Evolutionary conservation across 2,113 vertebrate genomes (phyloP), one percentile per base, ranked within the genome.

Genomic region (Uria lomvia): DNA sequence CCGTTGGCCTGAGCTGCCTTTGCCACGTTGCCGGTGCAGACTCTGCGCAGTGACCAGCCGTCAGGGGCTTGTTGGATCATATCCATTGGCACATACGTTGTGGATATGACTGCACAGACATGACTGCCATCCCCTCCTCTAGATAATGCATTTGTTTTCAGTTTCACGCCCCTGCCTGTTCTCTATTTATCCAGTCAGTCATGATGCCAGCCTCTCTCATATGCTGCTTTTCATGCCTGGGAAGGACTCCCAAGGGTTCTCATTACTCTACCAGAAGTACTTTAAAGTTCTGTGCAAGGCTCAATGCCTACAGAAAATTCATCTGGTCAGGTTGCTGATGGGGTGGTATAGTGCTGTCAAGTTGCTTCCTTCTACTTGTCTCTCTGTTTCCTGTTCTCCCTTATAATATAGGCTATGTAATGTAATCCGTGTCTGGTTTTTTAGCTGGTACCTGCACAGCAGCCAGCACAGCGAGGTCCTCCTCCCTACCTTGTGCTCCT

Each of bases 51-150:
- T 50, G 34, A 78, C 58, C 60, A 68, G 5, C 16, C 62, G 24
- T 14, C 22, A 38, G 12, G 49, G 34, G 13, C 23, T 60, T 60
- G 58, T 24, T 40, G 36, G 15, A 38, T 62, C 16, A 12, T 40
- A 62, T 40, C 24, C n/a, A 62, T 8, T 40, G 12, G 8, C 73
- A 45, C 8, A 14, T 8, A 19, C 0, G 0, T 7, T 47, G 26
- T 30, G 18, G 43, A 4, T 65, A 29, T 17, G 14, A 52, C 49
- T 52, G 38, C 49, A 21, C 26, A 42, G 36, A 40, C 23, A 36
- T 3, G 34, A 71, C 27, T 62, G 53, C n/a, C 78, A 63, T 22
- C 23, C 24, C 71, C 6, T 1, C 5, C 74, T 40, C 42, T 23
- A 74, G 66, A 22, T 12, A 55, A 42, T 10, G 17, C 12, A 24